Base-by-base conservation (phyloP, 2,797 vertebrate genomes). In the Molossus molossus region DNA sequence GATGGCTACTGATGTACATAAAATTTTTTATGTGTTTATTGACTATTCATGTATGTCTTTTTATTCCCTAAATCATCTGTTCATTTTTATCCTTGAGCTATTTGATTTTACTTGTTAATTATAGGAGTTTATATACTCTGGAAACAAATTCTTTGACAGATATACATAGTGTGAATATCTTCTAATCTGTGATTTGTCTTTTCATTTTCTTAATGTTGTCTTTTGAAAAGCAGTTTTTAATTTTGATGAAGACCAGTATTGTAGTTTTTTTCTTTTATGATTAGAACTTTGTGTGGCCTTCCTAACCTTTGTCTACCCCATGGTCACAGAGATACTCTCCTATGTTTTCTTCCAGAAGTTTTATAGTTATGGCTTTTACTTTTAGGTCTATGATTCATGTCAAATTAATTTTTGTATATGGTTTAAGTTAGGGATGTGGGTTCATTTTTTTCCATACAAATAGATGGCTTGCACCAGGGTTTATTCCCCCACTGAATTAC, bases 161-260 rank as follows among this genome's bases (percentile, higher is more conserved):
- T 55, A 33, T 15, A 50, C 14, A 25, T 55, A 57, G 57, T 55
- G 17, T 23, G 33, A 87, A 29, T 90, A 50, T 82, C 70, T 81
- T 93, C 73, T 90, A 73, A 29, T 57, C 62, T 25, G 2, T 70
- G 62, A 50, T 62, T 92, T 87, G 37, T 21, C 20, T 85, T 94
- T 50, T 73, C 20, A 62, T 79, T 87, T 87, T 90, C 27, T 60
- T 86, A 65, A 20, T 87, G 3, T 64, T 87, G 18, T 81, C 40
- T 40, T 48, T 70, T 64, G 83, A 88, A 92, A 92, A 87, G 40
- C 23, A 55, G 79, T 69, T 81, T 93, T 80, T 72, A 64, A 82
- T 82, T 58, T 85, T 81, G 79, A 81, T 58, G 53, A 85, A 76
- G 6, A 25, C 14, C 29, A 69, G 57, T 45, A 81, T 85, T 90